phyloP scores from a whole-genome alignment of 2,113 vertebrate species.

The Lathamus discolor region DNA sequence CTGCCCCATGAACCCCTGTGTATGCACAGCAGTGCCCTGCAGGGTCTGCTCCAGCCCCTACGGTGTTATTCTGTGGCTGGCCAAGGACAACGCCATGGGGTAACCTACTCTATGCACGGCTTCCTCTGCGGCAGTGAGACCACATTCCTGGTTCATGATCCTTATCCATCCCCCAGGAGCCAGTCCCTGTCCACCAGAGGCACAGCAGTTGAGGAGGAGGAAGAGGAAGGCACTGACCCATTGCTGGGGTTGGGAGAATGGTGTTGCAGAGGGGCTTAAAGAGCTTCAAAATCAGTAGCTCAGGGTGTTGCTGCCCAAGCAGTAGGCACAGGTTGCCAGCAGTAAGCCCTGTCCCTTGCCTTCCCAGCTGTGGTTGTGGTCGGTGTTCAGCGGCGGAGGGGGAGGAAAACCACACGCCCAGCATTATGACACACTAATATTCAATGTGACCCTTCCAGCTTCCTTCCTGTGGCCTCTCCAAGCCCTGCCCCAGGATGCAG shows the following conservation, averaged over 20 bases:
- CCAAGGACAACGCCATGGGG: not conserved
- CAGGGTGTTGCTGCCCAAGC: not conserved
- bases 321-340: not conserved
- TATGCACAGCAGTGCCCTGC: not conserved
- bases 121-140: not conserved
- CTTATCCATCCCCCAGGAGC: not conserved
- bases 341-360: not conserved
- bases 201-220: not conserved
- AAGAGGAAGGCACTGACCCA: not conserved
- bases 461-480: constrained; percentile 3
- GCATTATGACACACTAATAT: not conserved
- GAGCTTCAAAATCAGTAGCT: not conserved
- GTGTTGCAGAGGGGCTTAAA: fast-evolving
- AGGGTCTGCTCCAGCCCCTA: not conserved
- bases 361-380: not conserved
- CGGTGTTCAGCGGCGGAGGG: not conserved
- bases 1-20: fast-evolving
- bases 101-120: not conserved
- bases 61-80: not conserved
- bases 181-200: not conserved
- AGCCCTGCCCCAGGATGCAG: not conserved
- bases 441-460: not conserved
- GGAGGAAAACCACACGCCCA: not conserved
- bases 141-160: not conserved
- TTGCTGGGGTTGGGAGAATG: not conserved